phyloP scores from a whole-genome alignment of 2,797 vertebrate genomes.

The Scolopax bukidnonensis region DNA sequence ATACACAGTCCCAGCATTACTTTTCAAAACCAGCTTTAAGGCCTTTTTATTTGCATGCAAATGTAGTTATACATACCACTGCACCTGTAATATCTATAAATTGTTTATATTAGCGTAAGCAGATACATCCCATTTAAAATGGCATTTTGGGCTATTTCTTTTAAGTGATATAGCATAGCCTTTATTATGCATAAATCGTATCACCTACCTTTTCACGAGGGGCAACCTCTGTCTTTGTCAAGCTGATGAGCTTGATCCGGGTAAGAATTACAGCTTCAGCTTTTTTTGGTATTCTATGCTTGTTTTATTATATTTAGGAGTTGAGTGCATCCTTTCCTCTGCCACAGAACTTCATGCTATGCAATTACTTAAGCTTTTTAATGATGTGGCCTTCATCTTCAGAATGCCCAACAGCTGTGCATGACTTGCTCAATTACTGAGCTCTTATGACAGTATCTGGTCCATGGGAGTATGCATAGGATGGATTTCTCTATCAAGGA shows the following conservation, averaged over 20 bases:
- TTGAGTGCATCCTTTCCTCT: not conserved
- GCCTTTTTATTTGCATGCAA: not conserved
- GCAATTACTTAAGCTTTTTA: not conserved
- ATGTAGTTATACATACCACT: not conserved
- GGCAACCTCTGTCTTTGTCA: not conserved
- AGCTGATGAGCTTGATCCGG: not conserved
- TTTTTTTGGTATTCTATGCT: not conserved
- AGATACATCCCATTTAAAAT: not conserved
- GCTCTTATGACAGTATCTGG: not conserved
- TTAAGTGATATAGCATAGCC: not conserved
- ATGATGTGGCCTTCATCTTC: not conserved
- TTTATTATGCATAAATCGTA: not conserved
- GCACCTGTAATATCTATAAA: not conserved
- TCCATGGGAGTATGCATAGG: not conserved
- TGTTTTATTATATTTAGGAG: not conserved
- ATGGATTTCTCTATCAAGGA: not conserved
- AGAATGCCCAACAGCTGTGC: not conserved
- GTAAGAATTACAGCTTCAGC: not conserved
- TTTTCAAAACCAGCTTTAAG: not conserved
- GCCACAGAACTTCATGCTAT: not conserved
- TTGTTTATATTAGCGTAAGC: not conserved
- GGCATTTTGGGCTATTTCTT: not conserved
- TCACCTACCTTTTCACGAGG: not conserved
- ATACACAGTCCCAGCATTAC: not conserved
- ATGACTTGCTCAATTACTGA: not conserved